Conservation (phyloP, 1,140 invertebrate genomes). For the Mamestra configurata region DNA sequence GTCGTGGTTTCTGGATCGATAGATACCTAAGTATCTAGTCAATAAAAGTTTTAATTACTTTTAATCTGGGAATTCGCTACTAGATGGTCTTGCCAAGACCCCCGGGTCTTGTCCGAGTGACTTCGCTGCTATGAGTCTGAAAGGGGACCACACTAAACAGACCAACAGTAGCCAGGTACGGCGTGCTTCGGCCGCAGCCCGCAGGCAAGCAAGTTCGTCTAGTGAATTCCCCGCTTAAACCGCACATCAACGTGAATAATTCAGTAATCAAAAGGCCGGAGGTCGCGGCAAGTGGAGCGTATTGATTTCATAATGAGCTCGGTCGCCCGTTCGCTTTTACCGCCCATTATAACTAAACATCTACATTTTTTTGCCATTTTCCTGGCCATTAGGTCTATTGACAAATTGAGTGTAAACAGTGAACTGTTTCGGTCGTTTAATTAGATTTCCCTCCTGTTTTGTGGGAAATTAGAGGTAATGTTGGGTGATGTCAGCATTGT, state of each 20-base stretch:
- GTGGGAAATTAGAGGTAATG: neutral
- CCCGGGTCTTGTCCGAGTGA: no score
- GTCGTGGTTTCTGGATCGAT: neutral
- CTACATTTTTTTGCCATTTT: conserved; percentile 37
- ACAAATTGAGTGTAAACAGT: conserved; percentile 35
- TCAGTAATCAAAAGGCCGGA: conserved; percentile 51
- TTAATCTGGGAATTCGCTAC: no score
- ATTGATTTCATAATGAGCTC: conserved; percentile 55
- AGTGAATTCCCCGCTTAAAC: neutral
- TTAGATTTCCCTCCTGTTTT: neutral
- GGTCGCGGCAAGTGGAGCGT: conserved; percentile 39
- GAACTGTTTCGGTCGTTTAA: conserved; percentile 19
- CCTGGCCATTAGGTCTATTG: conserved; percentile 20
- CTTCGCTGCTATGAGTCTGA: no score
- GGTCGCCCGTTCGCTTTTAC: neutral
- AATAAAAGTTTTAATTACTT: no score
- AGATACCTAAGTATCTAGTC: neutral
- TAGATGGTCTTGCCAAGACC: no score
- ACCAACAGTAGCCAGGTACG: neutral
- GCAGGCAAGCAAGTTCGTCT: no score
- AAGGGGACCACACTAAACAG: no score
- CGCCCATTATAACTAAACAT: conserved; percentile 31
- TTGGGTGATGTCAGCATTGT: neutral
- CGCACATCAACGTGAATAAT: conserved; percentile 32
- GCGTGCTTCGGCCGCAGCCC: no score